A percentile compares a stretch with the other conserved stretches of the same genome.
Evolutionary conservation across 2,797 vertebrate species (phyloP).

Genomic region (Luscinia luscinia): DNA sequence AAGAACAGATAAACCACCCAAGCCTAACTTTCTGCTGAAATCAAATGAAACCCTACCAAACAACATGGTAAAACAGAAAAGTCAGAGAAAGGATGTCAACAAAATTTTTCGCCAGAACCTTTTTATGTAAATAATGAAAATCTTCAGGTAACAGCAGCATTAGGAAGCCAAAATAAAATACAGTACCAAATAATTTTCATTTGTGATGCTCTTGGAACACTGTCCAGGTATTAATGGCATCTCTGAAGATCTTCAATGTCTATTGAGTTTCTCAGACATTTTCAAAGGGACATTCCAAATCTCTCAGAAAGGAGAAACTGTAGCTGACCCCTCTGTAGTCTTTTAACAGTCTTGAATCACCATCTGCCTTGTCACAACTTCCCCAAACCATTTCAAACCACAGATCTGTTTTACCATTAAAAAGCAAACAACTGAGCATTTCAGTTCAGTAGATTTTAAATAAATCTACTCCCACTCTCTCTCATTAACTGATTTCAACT

Average conservation of each 20-base stretch:
- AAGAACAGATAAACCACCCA: background rate
- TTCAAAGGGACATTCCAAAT: background rate
- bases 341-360: background rate
- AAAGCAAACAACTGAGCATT: conserved; percentile 37
- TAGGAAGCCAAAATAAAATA: background rate
- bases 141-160: background rate
- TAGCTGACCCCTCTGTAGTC: background rate
- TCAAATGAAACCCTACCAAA: background rate
- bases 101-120: background rate
- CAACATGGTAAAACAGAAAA: background rate
- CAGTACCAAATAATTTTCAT: background rate
- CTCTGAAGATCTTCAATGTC: background rate
- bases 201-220: background rate
- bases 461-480: conserved; percentile 42
- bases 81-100: background rate
- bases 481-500: conserved; percentile 43
- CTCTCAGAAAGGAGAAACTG: background rate
- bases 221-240: background rate
- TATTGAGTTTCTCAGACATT: background rate
- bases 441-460: conserved; percentile 39
- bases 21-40: background rate
- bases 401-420: conserved; percentile 4
- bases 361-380: background rate
- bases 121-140: background rate
- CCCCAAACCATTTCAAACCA: conserved; percentile 14